Evolutionary conservation across 1,140 invertebrate species (phyloP), one percentile per base, ranked within the genome.

Genomic region (Drosophila pruinosa): DNA sequence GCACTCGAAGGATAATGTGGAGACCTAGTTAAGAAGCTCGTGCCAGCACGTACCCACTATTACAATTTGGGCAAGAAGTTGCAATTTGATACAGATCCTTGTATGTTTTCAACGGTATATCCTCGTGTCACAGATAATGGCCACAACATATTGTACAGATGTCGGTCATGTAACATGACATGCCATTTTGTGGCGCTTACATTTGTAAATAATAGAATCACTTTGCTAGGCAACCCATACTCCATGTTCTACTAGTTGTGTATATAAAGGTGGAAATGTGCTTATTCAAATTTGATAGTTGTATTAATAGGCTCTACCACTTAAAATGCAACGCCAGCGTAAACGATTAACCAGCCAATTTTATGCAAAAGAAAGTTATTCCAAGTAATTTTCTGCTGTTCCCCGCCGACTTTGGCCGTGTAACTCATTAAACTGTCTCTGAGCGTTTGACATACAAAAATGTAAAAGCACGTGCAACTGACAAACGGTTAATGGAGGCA

Each of bases 351-450:
- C 21, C 62, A 45, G 17, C 14, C 22, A 57, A 48, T 47, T 62
- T 65, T 59, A 57, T 78, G 43, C 56, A 31, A 22, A 21, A 34
- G 52, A 65, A 65, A 43, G 14, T 78, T 67, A 58, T 77, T 56
- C 50, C 68, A 36, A 72, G 58, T 65, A 69, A 72, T 71, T 50
- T 38, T n/a, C n/a, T 24, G 15, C 36, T 15, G 28, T 41, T 50
- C 21, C 8, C 17, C 24, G 4, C 26, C 12, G n/a, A 24, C 8
- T 39, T 50, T 26, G 48, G 43, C 21, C 59, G 58, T 62, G 62
- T 61, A 69, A 81, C 62, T 86, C 70, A 86, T 81, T 85, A 77
- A 86, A 77, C 57, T 72, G 71, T 78, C 82, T 75, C 78, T 52
- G 34, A 65, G 54, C 24, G 57, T 85, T 70, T 80, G 76, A 65